Percentiles rank a stretch among this genome's conserved stretches.
Conservation (phyloP, 2,888 invertebrate genomes). For the Alviniconcha strummeri region DNA sequence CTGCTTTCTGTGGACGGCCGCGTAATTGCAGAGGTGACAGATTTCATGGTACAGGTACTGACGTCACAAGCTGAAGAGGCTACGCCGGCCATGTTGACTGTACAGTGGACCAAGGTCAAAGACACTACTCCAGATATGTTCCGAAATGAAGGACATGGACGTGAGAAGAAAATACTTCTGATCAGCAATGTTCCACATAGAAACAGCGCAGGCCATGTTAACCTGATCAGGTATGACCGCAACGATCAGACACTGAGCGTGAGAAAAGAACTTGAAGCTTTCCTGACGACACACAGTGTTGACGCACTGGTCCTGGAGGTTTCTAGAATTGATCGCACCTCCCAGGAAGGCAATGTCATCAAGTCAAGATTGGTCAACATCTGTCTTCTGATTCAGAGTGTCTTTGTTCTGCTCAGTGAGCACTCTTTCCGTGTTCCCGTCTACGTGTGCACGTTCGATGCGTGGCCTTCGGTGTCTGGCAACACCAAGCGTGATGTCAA, state of each 20-base stretch:
- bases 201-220: no score
- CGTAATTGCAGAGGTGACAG: neutral
- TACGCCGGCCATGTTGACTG: neutral
- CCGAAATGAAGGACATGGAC: neutral
- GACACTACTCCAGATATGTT: neutral
- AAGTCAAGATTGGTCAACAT: neutral
- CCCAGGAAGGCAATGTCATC: neutral
- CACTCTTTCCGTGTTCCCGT: conserved; percentile 1
- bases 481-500: conserved; percentile 2
- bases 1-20: neutral
- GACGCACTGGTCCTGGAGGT: neutral
- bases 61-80: neutral
- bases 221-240: no score
- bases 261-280: neutral
- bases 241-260: no score
- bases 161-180: no score
- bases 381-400: neutral
- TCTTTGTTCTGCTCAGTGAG: neutral
- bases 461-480: neutral
- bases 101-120: neutral
- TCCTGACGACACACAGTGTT: neutral
- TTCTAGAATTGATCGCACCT: no score
- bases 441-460: conserved; percentile 30
- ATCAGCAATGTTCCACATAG: no score
- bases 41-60: neutral